phyloP scores from a whole-genome alignment of 2,888 invertebrate species.

The Dryadula phaetusa region DNA sequence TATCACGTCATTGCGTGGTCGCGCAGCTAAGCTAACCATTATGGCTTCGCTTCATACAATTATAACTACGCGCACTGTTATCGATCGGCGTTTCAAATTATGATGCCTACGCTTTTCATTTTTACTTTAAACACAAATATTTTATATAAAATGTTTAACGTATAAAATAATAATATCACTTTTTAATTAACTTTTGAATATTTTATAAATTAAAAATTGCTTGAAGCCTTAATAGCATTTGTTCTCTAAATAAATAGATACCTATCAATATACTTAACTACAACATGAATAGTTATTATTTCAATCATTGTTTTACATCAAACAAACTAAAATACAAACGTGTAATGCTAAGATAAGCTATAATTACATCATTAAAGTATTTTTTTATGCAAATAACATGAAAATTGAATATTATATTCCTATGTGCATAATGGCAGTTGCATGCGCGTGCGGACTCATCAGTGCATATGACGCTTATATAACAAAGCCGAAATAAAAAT shows the following conservation, averaged over 20 bases:
- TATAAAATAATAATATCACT: neutral
- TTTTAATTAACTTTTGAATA: neutral
- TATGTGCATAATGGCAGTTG: slow-evolving; percentile 54
- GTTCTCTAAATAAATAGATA: too few species aligned
- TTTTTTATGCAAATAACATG: neutral
- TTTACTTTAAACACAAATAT: neutral
- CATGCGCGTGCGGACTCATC: slow-evolving; percentile 62
- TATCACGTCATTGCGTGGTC: slow-evolving; percentile 57
- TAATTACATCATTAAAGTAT: neutral
- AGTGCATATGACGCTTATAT: slow-evolving; percentile 69
- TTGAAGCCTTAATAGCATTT: too few species aligned
- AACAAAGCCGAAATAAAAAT: slow-evolving; percentile 74
- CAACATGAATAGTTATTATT: too few species aligned
- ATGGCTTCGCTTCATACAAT: slow-evolving; percentile 73
- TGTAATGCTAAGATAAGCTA: neutral
- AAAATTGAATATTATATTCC: slow-evolving; percentile 1
- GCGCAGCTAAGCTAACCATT: slow-evolving; percentile 60
- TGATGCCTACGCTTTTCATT: slow-evolving; percentile 3
- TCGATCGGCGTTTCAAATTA: slow-evolving; percentile 55
- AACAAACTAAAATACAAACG: neutral
- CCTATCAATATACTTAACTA: too few species aligned
- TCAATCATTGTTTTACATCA: neutral
- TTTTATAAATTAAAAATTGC: neutral
- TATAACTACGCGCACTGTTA: slow-evolving; percentile 60
- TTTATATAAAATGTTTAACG: neutral